Evolutionary conservation across 2,797 vertebrate species (phyloP).

Genomic region (Sebastes kiyomatsui): DNA sequence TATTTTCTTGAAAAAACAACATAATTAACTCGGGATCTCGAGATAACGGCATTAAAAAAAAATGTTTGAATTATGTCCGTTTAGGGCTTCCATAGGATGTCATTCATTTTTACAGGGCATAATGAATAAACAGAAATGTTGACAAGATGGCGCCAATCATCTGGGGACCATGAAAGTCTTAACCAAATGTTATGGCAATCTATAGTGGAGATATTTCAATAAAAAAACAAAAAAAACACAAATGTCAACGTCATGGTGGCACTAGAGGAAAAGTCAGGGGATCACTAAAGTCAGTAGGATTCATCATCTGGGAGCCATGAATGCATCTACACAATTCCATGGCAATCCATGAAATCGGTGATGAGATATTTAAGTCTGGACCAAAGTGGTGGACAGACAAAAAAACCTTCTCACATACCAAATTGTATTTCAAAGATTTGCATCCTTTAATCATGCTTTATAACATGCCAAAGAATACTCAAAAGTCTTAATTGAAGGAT

Average conservation of each 20-base stretch:
- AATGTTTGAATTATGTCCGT: too few relatives aligned
- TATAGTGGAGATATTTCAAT: neutral
- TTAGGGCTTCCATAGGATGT: neutral
- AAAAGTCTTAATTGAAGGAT: neutral
- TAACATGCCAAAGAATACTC: neutral
- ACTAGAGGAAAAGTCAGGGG: neutral
- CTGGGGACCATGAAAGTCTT: neutral
- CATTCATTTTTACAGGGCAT: neutral
- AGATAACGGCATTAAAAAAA: too few relatives aligned
- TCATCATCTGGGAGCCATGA: neutral
- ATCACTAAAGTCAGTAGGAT: neutral
- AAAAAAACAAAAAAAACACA: neutral
- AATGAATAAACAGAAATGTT: neutral
- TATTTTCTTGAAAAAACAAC: too few relatives aligned
- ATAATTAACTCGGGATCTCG: fast-evolving
- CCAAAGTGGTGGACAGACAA: neutral
- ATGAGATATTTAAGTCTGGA: neutral
- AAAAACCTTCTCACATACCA: neutral
- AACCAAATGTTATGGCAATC: neutral
- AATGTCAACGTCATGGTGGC: neutral
- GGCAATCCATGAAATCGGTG: neutral
- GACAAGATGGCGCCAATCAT: neutral
- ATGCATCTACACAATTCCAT: neutral
- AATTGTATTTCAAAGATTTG: neutral
- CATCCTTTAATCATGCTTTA: neutral